Evolutionary conservation across 37 sponge, comb jelly and placozoan species (phyloP), one percentile per base, ranked within the genome.

Genomic region (Chondrosia reniformis): DNA sequence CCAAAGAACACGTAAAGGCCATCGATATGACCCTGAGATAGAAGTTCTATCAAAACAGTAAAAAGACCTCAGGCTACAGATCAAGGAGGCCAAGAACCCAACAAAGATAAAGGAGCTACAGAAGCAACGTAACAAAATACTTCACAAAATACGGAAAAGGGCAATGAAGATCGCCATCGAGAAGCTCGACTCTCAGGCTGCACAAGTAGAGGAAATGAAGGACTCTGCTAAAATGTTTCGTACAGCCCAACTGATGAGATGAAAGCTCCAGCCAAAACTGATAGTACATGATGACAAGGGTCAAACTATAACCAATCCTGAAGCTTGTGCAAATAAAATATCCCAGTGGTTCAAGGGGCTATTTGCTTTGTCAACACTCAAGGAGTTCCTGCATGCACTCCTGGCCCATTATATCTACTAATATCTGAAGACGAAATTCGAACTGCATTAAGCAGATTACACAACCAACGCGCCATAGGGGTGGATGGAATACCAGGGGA

Each of bases 21-120:
- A 41, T n/a, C 74, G 45, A 73, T 41, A 73, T 41, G 46, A 45
- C 27, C 46, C 74, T 73, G 74, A 73, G 46, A 73, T 73, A 2
- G 46, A 45, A 73, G 4, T 28, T 1, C 74, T 73, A 10, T 73
- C 74, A 73, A 9, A n/a, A 12, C 46, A 73, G 31, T 46, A 34
- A 45, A 73, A 45, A 34, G 45, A 34, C 46, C 74, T 73, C 27
- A 45, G 74, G 74, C 45, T 73, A 10, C 45, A 45, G 46, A 73
- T 73, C 22, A 41, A 73, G 3, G 46, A 73, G 25, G 28, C 27
- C 27, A 45, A 73, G 9, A 34, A 41, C 5, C 3, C 74, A 19
- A 34, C 37, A 21, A 8, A 66, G 34, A 36, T 7, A 66, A 66
- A 66, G 67, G 58, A 56, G 27, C 67, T 73, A 41, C 2, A 73